Evolutionary conservation across 2,888 invertebrate species (phyloP), one percentile per base, ranked within the genome.

Genomic region (Halocaridina rubra): DNA sequence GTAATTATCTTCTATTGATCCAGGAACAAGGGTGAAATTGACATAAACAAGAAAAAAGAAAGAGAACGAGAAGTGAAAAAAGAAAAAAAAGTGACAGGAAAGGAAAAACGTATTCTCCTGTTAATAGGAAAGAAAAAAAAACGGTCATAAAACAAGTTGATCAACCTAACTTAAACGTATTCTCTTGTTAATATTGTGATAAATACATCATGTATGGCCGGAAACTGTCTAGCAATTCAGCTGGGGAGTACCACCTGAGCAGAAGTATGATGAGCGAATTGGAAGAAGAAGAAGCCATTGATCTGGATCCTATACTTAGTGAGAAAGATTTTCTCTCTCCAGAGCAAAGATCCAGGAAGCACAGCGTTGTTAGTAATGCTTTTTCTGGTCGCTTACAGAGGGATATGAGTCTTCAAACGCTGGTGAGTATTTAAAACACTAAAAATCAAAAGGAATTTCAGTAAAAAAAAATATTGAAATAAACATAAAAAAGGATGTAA

Each of bases 301-400:
- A 30, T 19, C 29, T 8, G 2, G 69, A 30, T 30, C 16, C 30
- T n/a, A 19, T 53, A 4, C 53, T 53, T 16, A 19, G 19, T n/a
- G 53, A 53, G 53, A 53, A 53, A 13, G 53, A 53, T 16, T 10
- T 4, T 3, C 16, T 53, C 7, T 27, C 69, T 69, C 24, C 29
- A 22, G 69, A 27, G 29, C 69, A 69, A 30, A 69, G 69, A n/a
- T 13, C 29, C 29, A 69, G 69, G 29, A 69, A 69, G 29, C 69
- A 69, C 69, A 69, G 69, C 69, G n/a, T 69, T 7, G 30, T 69
- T n/a, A 69, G 69, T 30, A 69, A 69, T 29, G 69, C 69, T 13
- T 69, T 69, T 30, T 30, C 29, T 3, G 69, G 69, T 30, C 69
- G 69, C n/a, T n/a, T 69, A 8, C 29, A 27, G 2, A 13, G 69